Percentiles rank a stretch among this genome's conserved stretches.
Conservation (phyloP, 2,797 vertebrate genomes). For the Nyctibius grandis region DNA sequence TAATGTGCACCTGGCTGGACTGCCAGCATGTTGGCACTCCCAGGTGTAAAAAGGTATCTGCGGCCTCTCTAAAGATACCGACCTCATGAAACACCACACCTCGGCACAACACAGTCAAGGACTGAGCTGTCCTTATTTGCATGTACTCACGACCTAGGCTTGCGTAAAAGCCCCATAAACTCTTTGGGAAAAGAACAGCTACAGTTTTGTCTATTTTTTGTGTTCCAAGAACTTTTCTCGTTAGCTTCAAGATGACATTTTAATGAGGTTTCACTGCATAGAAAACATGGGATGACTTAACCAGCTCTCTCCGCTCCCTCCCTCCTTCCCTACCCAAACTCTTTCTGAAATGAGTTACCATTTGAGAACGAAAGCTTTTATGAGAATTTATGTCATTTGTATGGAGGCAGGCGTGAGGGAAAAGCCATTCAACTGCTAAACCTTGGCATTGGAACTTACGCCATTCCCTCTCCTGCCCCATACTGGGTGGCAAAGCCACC, state of each 20-base stretch:
- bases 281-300: slow-evolving; percentile 13
- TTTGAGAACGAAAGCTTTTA: not conserved
- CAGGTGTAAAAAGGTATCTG: not conserved
- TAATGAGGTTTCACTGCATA: slow-evolving; percentile 58
- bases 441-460: not conserved
- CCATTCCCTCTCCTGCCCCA: not conserved
- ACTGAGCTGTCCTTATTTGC: slow-evolving; percentile 52
- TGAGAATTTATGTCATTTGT: not conserved
- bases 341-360: slow-evolving; percentile 16
- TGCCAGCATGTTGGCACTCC: not conserved
- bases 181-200: slow-evolving; percentile 7
- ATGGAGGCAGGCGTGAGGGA: not conserved
- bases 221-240: slow-evolving; percentile 56
- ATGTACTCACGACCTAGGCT: not conserved
- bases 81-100: not conserved
- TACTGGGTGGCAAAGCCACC: not conserved
- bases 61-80: not conserved
- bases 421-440: not conserved
- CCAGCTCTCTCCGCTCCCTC: not conserved
- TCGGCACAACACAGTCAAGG: not conserved
- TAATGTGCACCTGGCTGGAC: not conserved
- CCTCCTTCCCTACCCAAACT: not conserved
- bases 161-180: slow-evolving; percentile 46
- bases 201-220: slow-evolving; percentile 31
- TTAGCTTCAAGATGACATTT: slow-evolving; percentile 61